phyloP scores from a whole-genome alignment of 2,113 vertebrate species.

The Falco punctatus region DNA sequence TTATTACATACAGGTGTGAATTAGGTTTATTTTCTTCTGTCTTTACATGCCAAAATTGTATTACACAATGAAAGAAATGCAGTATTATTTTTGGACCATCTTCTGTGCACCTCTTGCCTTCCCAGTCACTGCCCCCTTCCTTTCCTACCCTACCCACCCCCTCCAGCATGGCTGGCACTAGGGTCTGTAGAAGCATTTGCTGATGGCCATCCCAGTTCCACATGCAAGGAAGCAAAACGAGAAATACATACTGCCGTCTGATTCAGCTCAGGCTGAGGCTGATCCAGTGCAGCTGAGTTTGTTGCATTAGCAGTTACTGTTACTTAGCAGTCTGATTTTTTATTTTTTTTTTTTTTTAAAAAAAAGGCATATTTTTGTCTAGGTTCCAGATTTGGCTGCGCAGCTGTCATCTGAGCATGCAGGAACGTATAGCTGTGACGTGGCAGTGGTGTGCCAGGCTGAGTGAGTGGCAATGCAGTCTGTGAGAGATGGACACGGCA shows the following conservation, averaged over 20 bases:
- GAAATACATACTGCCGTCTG: background rate
- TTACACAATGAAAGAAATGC: background rate
- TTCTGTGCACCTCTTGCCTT: background rate
- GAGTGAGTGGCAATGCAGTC: background rate
- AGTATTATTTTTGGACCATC: background rate
- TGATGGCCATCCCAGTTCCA: background rate
- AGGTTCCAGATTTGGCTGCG: background rate
- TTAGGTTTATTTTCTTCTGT: background rate
- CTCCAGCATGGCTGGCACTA: background rate
- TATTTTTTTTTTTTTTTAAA: background rate
- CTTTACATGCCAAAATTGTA: background rate
- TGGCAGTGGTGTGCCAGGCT: background rate
- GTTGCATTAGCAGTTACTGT: background rate
- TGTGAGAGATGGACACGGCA: background rate
- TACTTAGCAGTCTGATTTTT: background rate
- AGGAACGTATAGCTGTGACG: background rate
- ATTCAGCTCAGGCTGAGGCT: background rate
- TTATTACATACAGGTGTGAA: background rate
- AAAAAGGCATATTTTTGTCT: slow-evolving; percentile 4
- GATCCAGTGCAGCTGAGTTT: slow-evolving; percentile 13
- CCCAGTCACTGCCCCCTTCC: background rate
- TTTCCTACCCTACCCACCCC: background rate
- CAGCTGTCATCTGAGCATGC: background rate
- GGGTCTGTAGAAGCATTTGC: background rate
- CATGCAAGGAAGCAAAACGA: background rate